Percentiles rank a stretch among this genome's conserved stretches.
phyloP scores from a whole-genome alignment of 2,113 vertebrate genomes.

The Eulemur macaco region DNA sequence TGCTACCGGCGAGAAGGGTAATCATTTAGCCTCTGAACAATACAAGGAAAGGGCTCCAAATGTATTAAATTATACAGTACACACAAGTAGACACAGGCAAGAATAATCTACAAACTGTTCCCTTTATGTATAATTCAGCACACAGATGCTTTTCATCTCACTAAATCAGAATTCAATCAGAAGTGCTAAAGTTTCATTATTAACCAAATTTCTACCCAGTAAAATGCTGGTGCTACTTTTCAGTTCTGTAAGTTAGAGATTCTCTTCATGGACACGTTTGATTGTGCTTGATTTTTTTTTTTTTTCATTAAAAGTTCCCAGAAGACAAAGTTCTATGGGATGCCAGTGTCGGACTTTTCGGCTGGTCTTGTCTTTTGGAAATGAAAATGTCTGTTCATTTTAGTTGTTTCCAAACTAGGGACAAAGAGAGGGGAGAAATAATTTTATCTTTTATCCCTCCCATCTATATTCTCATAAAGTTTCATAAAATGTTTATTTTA shows the following conservation, averaged over 20 bases:
- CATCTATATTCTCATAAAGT: neutral
- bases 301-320: slow-evolving; percentile 1
- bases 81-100: slow-evolving; percentile 20
- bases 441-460: neutral
- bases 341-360: neutral
- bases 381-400: neutral
- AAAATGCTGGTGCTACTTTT: slow-evolving; percentile 14
- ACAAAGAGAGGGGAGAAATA: neutral
- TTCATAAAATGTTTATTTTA: neutral
- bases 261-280: neutral
- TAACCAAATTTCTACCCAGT: slow-evolving; percentile 51
- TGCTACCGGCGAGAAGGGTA: neutral
- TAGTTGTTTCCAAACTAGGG: neutral
- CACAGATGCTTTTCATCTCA: slow-evolving; percentile 54
- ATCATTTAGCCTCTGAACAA: neutral
- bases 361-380: neutral
- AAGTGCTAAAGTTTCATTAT: slow-evolving; percentile 46
- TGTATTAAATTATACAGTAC: slow-evolving; percentile 53
- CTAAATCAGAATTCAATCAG: slow-evolving; percentile 54
- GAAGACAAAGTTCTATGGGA: neutral
- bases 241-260: slow-evolving; percentile 15
- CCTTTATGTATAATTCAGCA: slow-evolving; percentile 58
- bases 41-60: slow-evolving; percentile 4
- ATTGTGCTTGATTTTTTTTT: neutral
- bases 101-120: slow-evolving; percentile 31